phyloP scores from a whole-genome alignment of 2,888 invertebrate genomes.

The Drosophila rellima region DNA sequence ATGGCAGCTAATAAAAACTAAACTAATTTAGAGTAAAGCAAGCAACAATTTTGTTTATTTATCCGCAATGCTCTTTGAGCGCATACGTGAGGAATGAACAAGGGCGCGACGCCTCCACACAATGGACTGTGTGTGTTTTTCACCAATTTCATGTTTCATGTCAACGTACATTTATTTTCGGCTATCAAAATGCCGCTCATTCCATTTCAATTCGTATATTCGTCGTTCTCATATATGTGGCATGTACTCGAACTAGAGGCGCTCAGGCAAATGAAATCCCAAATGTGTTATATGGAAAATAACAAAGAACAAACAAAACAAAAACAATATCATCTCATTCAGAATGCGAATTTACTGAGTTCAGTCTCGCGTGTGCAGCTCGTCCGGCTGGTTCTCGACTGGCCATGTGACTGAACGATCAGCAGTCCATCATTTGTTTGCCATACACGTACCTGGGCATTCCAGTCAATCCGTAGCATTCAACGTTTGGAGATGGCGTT shows the following conservation, averaged over 20 bases:
- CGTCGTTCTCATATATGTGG: conserved; percentile 4
- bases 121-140: conserved; percentile 14
- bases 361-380: conserved; percentile 74
- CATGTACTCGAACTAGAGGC: conserved; percentile 36
- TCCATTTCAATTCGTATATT: conserved; percentile 38
- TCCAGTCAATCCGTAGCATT: conserved; percentile 12
- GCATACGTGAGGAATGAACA: conserved; percentile 29
- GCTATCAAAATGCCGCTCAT: conserved; percentile 62
- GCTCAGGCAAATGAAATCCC: conserved; percentile 51
- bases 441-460: conserved; percentile 37
- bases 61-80: conserved; percentile 60
- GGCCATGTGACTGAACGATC: conserved; percentile 49
- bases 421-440: conserved; percentile 28
- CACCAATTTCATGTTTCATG: conserved; percentile 53
- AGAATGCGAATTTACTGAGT: conserved; percentile 59
- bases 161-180: conserved; percentile 62
- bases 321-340: conserved; percentile 47
- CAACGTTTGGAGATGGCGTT: conserved; percentile 16
- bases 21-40: conserved; percentile 63
- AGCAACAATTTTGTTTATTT: conserved; percentile 66
- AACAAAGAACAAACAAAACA: conserved; percentile 22
- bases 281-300: conserved; percentile 59
- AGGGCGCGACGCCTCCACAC: conserved; percentile 49
- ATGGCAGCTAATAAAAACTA: conserved; percentile 67
- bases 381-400: conserved; percentile 55